Base-by-base conservation (phyloP, 2,888 invertebrate species). In the Kryphioiulus occultus region DNA sequence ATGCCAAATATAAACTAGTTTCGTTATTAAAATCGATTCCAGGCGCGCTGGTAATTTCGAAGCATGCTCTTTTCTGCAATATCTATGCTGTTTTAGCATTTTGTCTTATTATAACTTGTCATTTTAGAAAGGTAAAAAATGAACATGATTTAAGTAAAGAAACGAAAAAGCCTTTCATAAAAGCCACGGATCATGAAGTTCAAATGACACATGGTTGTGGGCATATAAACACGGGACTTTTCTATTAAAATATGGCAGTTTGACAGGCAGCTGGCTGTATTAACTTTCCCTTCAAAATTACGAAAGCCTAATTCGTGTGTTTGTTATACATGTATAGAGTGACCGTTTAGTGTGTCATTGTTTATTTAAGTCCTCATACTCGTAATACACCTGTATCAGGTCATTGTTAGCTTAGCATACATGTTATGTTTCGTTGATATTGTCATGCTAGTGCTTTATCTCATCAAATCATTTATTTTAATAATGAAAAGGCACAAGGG, bases 21-120 rank as follows among this genome's bases (percentile, higher is more conserved):
- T 53, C 53, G 53, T 53, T 22, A 68, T 22, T 68, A 68, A 68
- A 68, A 68, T 68, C 68, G 68, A 68, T 68, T 68, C 68, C 26
- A 68, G 12, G 15, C 22, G 22, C 53, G 53, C n/a, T n/a, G 2
- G 17, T 12, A 22, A 22, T 22, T 26, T 12, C 19, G 19, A 22
- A 68, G 22, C 68, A 68, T 10, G 12, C 10, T 22, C 22, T 26
- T 68, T 68, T 7, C n/a, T 26, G 26, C 1, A 68, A 2, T 68
- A 26, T 68, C 17, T 44, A 44, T 17, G 17, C 44, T 7, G 44
- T 44, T 35, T 68, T 68, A 9, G 4, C 22, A 44, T 44, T 68
- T 26, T 68, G n/a, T 7, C 26, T 5, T 68, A 68, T 68, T 26
- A 68, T 26, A 68, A 26, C 68, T 68, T 68, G 22, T 22, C 10